phyloP scores from a whole-genome alignment of 2,888 invertebrate genomes.

The Nemotelus pantherinus region DNA sequence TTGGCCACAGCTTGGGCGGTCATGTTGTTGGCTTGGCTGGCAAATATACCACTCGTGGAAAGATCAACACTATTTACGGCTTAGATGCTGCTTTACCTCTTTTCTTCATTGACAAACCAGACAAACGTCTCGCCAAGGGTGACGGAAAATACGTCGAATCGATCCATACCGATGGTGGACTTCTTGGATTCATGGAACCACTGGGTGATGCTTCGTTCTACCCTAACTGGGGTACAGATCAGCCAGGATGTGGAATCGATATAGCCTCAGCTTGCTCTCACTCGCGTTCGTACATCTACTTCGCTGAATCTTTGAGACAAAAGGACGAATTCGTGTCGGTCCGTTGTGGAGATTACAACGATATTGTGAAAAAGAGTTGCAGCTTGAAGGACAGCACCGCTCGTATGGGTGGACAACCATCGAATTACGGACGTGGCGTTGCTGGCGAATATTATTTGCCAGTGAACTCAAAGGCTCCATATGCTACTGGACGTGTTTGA shows the following conservation, averaged over 20 bases:
- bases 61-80: slow-evolving; percentile 67
- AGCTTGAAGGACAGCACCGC: slow-evolving; percentile 44
- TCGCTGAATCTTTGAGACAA: slow-evolving; percentile 44
- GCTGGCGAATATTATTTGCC: slow-evolving; percentile 44
- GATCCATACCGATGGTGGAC: slow-evolving; percentile 54
- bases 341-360: not conserved
- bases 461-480: slow-evolving; percentile 42
- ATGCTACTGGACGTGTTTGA: slow-evolving; percentile 38
- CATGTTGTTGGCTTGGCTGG: slow-evolving; percentile 70
- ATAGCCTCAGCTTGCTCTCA: slow-evolving; percentile 46
- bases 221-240: slow-evolving; percentile 55
- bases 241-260: slow-evolving; percentile 54
- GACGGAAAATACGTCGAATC: slow-evolving; percentile 54
- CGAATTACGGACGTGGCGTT: slow-evolving; percentile 39
- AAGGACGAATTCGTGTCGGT: slow-evolving; percentile 15
- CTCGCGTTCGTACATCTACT: slow-evolving; percentile 45
- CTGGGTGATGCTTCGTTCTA: slow-evolving; percentile 55
- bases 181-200: slow-evolving; percentile 50
- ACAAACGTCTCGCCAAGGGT: slow-evolving; percentile 47
- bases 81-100: slow-evolving; percentile 56
- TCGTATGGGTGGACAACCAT: slow-evolving; percentile 48
- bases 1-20: slow-evolving; percentile 71
- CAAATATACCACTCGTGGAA: slow-evolving; percentile 67
- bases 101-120: slow-evolving; percentile 54
- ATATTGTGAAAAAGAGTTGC: slow-evolving; percentile 4